Conservation (phyloP, 2,797 vertebrate species). For the Alca torda region DNA sequence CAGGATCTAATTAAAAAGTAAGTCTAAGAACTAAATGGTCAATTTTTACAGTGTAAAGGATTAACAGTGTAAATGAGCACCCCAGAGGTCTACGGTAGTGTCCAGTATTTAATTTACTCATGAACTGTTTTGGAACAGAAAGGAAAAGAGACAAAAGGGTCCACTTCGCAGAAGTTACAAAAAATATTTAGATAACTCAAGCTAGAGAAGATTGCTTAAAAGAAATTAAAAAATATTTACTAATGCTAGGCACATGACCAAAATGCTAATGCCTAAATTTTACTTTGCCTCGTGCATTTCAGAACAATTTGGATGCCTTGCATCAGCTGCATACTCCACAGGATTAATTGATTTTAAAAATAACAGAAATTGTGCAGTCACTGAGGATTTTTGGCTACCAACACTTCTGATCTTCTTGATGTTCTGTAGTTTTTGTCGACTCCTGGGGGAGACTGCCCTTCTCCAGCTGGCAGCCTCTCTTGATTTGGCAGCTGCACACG, state of each 20-base stretch:
- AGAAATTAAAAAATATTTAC: background rate
- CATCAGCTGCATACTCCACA: background rate
- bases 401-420: background rate
- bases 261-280: background rate
- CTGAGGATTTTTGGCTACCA: background rate
- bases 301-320: background rate
- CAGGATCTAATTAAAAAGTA: background rate
- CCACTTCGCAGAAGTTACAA: background rate
- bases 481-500: background rate
- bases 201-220: background rate
- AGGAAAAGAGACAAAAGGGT: background rate
- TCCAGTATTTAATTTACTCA: background rate
- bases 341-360: slow-evolving; percentile 21
- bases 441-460: background rate
- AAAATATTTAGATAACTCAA: background rate
- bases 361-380: background rate
- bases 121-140: background rate
- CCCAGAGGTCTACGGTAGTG: background rate
- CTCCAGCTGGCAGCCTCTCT: slow-evolving; percentile 17
- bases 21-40: background rate
- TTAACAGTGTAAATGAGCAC: background rate
- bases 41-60: background rate
- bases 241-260: background rate
- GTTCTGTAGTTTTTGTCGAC: background rate
- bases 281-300: background rate